phyloP scores from a whole-genome alignment of 2,888 invertebrate genomes.

The Congeria kusceri region DNA sequence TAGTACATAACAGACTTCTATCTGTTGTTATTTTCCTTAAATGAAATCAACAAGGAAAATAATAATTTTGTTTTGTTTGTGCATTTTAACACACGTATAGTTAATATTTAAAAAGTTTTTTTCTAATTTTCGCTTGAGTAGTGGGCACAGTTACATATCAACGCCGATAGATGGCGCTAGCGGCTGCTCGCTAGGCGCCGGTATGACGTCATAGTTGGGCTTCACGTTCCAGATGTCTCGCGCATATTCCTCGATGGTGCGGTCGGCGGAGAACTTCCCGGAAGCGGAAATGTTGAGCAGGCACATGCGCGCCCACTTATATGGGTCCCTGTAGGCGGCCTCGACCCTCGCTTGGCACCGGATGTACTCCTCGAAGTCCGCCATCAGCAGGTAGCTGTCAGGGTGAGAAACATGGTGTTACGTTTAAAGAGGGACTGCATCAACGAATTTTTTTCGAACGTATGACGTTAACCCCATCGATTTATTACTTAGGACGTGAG shows the following conservation, averaged over 20 bases:
- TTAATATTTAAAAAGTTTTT: no score
- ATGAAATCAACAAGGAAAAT: no score
- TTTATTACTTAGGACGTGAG: no score
- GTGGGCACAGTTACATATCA: conserved; percentile 31
- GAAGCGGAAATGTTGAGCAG: conserved; percentile 98
- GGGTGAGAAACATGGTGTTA: no score
- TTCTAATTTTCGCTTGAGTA: no score
- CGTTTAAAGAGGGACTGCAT: no score
- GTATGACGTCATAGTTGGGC: conserved; percentile 95
- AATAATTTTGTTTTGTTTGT: no score
- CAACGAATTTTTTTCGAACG: no score
- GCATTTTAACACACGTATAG: no score
- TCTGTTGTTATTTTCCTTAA: no score
- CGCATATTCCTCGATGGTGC: conserved; percentile 97
- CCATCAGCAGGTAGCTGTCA: conserved; percentile 94
- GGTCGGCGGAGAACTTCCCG: conserved; percentile 97
- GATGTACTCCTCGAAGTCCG: conserved; percentile 97
- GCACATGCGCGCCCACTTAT: conserved; percentile 97
- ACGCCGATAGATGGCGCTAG: conserved; percentile 42
- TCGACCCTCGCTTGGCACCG: conserved; percentile 95
- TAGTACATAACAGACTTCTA: no score
- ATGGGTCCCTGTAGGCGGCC: conserved; percentile 93
- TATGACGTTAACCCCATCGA: no score
- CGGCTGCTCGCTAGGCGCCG: conserved; percentile 89
- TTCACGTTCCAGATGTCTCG: conserved; percentile 98